These are phyloP conservation scores for Coptodon bakossiorum DNA, from an alignment of 2,113 vertebrate species.

Conservation along the genomic window DNA sequence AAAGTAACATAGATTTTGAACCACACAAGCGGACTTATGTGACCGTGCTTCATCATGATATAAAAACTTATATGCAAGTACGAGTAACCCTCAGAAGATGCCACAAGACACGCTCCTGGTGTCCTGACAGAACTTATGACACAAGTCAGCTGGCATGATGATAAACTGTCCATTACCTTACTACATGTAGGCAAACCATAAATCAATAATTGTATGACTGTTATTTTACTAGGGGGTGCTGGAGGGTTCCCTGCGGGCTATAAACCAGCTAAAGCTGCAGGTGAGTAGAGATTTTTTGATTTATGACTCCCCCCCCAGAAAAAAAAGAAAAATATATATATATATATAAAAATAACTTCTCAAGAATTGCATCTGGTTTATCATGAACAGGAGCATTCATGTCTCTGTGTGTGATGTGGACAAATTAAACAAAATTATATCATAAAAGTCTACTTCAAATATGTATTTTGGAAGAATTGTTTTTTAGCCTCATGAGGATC, in stretches of 20 bases:
- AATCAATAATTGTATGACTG: constrained; percentile 16
- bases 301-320: not conserved
- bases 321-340: not conserved
- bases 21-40: not conserved
- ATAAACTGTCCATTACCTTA: not conserved
- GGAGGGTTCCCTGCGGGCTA: constrained; percentile 59
- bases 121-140: not conserved
- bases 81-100: not conserved
- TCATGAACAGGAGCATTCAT: not conserved
- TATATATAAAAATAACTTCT: not conserved
- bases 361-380: not conserved
- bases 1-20: not conserved
- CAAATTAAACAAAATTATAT: not conserved
- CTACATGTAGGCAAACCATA: not conserved
- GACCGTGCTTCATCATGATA: not conserved
- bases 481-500: not conserved
- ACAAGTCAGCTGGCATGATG: not conserved
- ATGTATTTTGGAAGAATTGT: not conserved
- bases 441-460: not conserved
- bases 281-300: constrained; percentile 43
- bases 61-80: not conserved
- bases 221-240: constrained; percentile 52
- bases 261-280: constrained; percentile 71
- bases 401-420: not conserved
- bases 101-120: not conserved